Evolutionary conservation across 1,140 invertebrate genomes (phyloP).

Genomic region (Heliothis subflexa): DNA sequence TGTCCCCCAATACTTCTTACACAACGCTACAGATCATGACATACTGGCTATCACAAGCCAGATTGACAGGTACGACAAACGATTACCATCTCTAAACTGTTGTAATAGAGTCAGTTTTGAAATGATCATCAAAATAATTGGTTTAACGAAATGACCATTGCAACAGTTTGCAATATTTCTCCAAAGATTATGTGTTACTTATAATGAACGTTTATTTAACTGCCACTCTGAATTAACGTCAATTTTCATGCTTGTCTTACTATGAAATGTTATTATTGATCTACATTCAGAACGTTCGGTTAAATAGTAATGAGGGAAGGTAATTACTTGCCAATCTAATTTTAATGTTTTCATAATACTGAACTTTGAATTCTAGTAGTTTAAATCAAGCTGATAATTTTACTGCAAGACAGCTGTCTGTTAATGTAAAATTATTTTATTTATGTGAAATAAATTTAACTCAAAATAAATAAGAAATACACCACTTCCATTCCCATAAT

Average conservation of each 20-base stretch:
- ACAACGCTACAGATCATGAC: slow-evolving; percentile 15
- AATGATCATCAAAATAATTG: slow-evolving; percentile 30
- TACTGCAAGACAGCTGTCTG: too few relatives aligned
- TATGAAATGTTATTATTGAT: slow-evolving; percentile 12
- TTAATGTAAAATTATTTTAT: too few relatives aligned
- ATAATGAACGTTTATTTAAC: slow-evolving; percentile 24
- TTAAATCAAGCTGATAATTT: too few relatives aligned
- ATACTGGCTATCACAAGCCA: background rate
- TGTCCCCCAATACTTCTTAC: background rate
- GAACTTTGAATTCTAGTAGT: too few relatives aligned
- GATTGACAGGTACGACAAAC: slow-evolving; percentile 22
- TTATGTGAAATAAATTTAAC: too few relatives aligned
- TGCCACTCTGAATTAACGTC: slow-evolving; percentile 7
- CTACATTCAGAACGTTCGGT: background rate
- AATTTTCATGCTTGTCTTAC: slow-evolving; percentile 17
- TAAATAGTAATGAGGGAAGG: slow-evolving; percentile 2
- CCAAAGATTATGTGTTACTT: slow-evolving; percentile 19
- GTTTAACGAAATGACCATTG: slow-evolving; percentile 20
- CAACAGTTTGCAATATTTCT: slow-evolving; percentile 14
- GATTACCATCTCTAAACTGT: slow-evolving; percentile 18
- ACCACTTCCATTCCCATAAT: slow-evolving; percentile 21
- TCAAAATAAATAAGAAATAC: background rate
- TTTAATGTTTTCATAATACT: slow-evolving; percentile 5
- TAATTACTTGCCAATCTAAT: slow-evolving; percentile 1
- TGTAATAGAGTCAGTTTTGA: slow-evolving; percentile 18